Evolutionary conservation across 2,888 invertebrate species (phyloP), one percentile per base, ranked within the genome.

Genomic region (Branchinecta sandiegonensis): DNA sequence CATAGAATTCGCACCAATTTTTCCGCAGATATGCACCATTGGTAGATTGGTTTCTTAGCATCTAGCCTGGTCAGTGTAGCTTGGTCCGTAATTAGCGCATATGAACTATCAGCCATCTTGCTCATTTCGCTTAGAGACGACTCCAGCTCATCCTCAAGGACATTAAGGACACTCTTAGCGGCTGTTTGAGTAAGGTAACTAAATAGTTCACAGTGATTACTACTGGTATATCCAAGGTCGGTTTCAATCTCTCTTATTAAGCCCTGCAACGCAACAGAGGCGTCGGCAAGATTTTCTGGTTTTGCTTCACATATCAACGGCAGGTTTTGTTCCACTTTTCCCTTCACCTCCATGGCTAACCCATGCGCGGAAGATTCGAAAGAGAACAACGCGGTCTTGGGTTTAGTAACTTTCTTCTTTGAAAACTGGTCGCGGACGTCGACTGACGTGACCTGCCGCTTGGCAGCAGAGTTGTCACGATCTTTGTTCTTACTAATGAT

Each of bases 191-290:
- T 17, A 8, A 56, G 14, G 9, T 56, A 56, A 56, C 17, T 56
- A 56, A 14, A 56, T 17, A 56, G 8, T 17, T 56, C 56, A 56
- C 56, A 56, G 17, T 56, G 56, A 56, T 17, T 56, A 8, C 56
- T 17, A 56, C 56, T 56, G 11, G 73, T 71, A 69, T 74, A 74
- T 77, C 75, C 83, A 75, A 85, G 81, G 65, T 83, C 82, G 72
- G 80, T 80, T 77, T 94, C 94, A 71, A 94, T 87, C 77, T 94
- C 89, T 69, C 86, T 85, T 71, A 91, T 86, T 73, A 94, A 90
- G 70, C 84, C 83, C 80, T 88, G 87, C 70, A 95, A 81, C 3
- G 91, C 86, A 65, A 89, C 86, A 78, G 90, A 90, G 69, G 91
- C 85, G 47, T 87, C 85, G 76, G 88, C 84, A 74, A 90, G 83